Conservation (phyloP, 2,113 vertebrate species). For the Stictonetta naevosa region DNA sequence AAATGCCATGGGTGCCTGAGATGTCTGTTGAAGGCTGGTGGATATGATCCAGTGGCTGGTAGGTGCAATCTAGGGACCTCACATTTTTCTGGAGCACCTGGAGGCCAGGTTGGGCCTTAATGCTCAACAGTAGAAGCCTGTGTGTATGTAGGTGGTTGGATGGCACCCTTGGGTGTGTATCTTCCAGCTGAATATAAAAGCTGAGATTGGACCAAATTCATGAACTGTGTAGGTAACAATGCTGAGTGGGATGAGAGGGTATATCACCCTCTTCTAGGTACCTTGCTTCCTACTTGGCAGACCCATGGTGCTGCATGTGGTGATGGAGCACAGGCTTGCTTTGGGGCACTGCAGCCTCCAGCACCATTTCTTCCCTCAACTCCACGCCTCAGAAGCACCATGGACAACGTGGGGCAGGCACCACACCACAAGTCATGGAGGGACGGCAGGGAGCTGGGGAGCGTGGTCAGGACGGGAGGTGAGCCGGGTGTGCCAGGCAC, state of each 20-base stretch:
- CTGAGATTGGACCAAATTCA: not conserved
- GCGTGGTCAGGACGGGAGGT: not conserved
- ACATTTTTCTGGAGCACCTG: not conserved
- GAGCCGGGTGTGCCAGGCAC: not conserved
- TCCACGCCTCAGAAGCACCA: not conserved
- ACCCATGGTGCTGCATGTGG: not conserved
- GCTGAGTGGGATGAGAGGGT: not conserved
- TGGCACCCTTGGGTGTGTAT: not conserved
- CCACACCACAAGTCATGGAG: not conserved
- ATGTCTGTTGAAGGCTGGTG: not conserved
- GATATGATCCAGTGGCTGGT: not conserved
- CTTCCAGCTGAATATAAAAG: not conserved
- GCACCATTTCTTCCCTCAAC: not conserved
- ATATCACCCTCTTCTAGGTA: not conserved
- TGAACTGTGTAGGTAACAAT: not conserved
- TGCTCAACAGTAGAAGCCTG: not conserved
- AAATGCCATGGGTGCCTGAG: not conserved
- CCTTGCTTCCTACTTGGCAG: not conserved
- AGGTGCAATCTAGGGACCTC: no score
- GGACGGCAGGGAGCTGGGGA: not conserved
- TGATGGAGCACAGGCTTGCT: not conserved
- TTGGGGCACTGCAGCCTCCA: not conserved
- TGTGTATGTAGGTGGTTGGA: not conserved
- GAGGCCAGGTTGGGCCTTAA: not conserved
- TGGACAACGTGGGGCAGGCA: not conserved